Evolutionary conservation across 2,797 vertebrate genomes (phyloP).

Genomic region (Pipistrellus nathusii): DNA sequence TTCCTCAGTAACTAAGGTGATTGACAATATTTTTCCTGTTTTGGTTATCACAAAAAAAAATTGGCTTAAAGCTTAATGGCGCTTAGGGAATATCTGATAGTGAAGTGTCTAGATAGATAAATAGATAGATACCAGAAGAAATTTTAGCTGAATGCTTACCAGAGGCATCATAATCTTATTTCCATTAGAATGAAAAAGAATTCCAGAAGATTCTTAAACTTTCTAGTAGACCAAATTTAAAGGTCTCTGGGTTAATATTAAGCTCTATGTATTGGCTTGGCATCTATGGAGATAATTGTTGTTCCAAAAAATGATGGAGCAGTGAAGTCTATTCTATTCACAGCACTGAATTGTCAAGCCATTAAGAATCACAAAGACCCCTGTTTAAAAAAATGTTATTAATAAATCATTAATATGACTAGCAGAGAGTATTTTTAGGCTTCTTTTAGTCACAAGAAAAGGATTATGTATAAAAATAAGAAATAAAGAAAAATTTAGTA

Average conservation of each 20-base stretch:
- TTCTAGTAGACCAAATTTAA: slow-evolving; percentile 26
- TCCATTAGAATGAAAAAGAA: slow-evolving; percentile 39
- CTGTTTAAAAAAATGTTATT: slow-evolving; percentile 37
- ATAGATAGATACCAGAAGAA: slow-evolving; percentile 26
- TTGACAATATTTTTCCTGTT: slow-evolving; percentile 40
- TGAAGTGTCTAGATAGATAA: neutral
- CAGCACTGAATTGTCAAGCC: slow-evolving; percentile 6
- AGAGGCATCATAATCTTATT: slow-evolving; percentile 50
- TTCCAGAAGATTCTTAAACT: slow-evolving; percentile 43
- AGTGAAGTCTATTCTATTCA: slow-evolving; percentile 26
- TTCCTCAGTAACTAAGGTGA: slow-evolving; percentile 47
- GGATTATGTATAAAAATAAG: slow-evolving; percentile 47
- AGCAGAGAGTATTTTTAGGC: neutral
- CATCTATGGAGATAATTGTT: slow-evolving; percentile 13
- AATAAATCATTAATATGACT: slow-evolving; percentile 49
- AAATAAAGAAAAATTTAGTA: slow-evolving; percentile 44
- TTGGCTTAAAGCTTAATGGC: slow-evolving; percentile 35
- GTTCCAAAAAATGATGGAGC: slow-evolving; percentile 45
- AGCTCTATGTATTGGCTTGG: neutral
- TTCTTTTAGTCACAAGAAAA: slow-evolving; percentile 42
- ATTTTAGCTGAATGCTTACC: slow-evolving; percentile 13
- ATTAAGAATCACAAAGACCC: slow-evolving; percentile 23
- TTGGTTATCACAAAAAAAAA: slow-evolving; percentile 46
- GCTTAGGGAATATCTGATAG: slow-evolving; percentile 1
- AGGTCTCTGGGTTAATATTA: slow-evolving; percentile 37